These are phyloP conservation scores for Dicentrarchus labrax DNA, from an alignment of 2,113 vertebrate genomes.

Conservation along the genomic window DNA sequence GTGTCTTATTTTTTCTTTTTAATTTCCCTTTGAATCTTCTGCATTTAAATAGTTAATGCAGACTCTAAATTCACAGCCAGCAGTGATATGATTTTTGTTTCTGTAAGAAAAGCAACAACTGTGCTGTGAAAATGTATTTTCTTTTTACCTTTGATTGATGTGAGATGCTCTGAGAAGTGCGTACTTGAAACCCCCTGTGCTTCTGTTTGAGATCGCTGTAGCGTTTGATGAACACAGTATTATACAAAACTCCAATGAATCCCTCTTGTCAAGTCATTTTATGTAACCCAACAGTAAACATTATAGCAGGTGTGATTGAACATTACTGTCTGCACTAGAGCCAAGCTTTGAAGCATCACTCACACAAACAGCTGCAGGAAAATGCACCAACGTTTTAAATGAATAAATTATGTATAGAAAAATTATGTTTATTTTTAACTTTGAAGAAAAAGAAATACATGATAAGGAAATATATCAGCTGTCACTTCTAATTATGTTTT, in stretches of 20 bases:
- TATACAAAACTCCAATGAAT: slow-evolving; percentile 11
- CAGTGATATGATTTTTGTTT: slow-evolving; percentile 2
- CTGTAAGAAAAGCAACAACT: slow-evolving; percentile 9
- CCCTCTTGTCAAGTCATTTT: slow-evolving; percentile 26
- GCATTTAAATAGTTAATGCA: not conserved
- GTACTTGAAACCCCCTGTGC: slow-evolving; percentile 3
- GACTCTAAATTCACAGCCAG: not conserved
- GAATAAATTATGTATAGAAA: slow-evolving; percentile 78
- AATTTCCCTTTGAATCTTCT: not conserved
- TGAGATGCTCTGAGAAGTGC: not conserved
- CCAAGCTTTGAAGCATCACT: slow-evolving; percentile 14
- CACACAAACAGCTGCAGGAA: slow-evolving; percentile 16
- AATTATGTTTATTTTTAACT: slow-evolving; percentile 74
- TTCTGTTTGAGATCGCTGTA: slow-evolving; percentile 25
- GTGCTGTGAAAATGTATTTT: not conserved
- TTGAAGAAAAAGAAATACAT: slow-evolving; percentile 55
- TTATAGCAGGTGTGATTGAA: slow-evolving; percentile 4
- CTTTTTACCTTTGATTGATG: not conserved
- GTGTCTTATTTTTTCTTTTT: not conserved
- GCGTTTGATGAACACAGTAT: slow-evolving; percentile 10
- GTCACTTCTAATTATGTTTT: slow-evolving; percentile 48
- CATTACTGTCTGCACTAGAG: not conserved
- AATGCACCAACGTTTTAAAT: slow-evolving; percentile 57
- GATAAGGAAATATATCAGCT: slow-evolving; percentile 63
- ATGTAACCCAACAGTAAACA: slow-evolving; percentile 25